A percentile compares a stretch with the other conserved stretches of the same genome.
phyloP scores from a whole-genome alignment of 1,140 invertebrate species.

The Pectinophora gossypiella region DNA sequence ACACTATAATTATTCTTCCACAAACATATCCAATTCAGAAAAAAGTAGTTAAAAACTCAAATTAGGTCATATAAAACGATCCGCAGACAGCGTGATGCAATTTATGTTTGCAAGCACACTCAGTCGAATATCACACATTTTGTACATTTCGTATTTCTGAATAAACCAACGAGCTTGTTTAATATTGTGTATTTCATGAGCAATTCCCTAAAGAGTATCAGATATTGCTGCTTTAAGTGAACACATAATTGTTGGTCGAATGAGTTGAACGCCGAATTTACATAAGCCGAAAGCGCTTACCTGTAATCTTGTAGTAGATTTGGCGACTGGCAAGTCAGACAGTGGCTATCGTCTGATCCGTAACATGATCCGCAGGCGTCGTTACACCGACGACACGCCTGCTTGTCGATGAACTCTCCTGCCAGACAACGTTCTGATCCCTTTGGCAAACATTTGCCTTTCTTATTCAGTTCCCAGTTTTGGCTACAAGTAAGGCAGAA shows the following conservation, averaged over 20 bases:
- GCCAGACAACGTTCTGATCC: constrained; percentile 80
- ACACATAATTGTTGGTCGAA: too few relatives aligned
- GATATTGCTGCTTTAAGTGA: not conserved
- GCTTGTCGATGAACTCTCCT: constrained; percentile 66
- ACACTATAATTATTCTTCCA: too few relatives aligned
- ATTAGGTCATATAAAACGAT: too few relatives aligned
- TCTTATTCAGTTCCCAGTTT: constrained; percentile 84
- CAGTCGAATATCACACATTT: too few relatives aligned
- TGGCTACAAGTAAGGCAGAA: constrained; percentile 81
- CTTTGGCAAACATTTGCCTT: constrained; percentile 81
- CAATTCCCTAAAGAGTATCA: too few relatives aligned
- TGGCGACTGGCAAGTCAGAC: constrained; percentile 81
- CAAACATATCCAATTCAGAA: too few relatives aligned
- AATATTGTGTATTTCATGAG: not conserved
- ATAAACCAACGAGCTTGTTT: not conserved
- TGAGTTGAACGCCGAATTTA: too few relatives aligned
- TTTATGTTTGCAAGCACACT: too few relatives aligned
- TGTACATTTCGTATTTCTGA: not conserved
- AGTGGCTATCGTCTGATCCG: constrained; percentile 80
- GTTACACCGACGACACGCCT: constrained; percentile 82
- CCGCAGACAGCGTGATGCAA: too few relatives aligned
- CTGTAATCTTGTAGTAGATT: constrained; percentile 80
- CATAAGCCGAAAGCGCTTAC: constrained; percentile 34
- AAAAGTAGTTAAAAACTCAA: too few relatives aligned
- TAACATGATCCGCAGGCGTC: constrained; percentile 83